Base-by-base conservation (phyloP, 2,888 invertebrate species). In the Stenoptilia bipunctidactyla region DNA sequence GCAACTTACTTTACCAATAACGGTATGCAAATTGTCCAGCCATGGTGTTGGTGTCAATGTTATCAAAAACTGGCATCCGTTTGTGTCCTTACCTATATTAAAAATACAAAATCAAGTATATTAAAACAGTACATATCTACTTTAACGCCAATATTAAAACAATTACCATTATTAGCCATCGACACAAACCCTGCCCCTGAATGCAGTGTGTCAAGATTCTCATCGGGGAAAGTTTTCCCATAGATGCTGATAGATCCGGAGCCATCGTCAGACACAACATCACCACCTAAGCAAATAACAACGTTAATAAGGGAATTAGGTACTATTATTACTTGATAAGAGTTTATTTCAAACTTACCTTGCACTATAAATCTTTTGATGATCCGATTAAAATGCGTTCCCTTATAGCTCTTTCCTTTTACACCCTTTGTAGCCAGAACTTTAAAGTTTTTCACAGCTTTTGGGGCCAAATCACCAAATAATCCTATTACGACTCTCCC, bases 11-110 rank as follows among this genome's bases (percentile, higher is more conserved):
- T 92, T 96, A 56, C 97, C 97, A 67, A 97, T 93, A 13, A 95
- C 91, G 1, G 93, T 93, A 62, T 97, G 95, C 45, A 91, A 88
- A 34, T 92, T 92, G 73, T 97, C 93, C 46, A 97, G 72, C 96
- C 96, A 97, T 1, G 92, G 90, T 1, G 96, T 92, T 12, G 90
- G 87, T 46, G 91, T 88, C 1, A 93, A 92, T n/a, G 95, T 96
- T 55, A 98, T 93, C 67, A 97, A 92, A 74, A 97, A 97, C 72
- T 97, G 97, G 52, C 95, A 96, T 2, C 96, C 96, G 74, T 97
- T 97, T n/a, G 96, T 93, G 61, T 97, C 86, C 41, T 89, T 89
- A 14, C 92, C 92, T 90, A 55, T 20, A n/a, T n/a, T 3, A 20
- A 20, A 20, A 8, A 20, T 8, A 20, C 20, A 6, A 38, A 0